phyloP scores from a whole-genome alignment of 2,797 vertebrate genomes.

The Euthynnus affinis region DNA sequence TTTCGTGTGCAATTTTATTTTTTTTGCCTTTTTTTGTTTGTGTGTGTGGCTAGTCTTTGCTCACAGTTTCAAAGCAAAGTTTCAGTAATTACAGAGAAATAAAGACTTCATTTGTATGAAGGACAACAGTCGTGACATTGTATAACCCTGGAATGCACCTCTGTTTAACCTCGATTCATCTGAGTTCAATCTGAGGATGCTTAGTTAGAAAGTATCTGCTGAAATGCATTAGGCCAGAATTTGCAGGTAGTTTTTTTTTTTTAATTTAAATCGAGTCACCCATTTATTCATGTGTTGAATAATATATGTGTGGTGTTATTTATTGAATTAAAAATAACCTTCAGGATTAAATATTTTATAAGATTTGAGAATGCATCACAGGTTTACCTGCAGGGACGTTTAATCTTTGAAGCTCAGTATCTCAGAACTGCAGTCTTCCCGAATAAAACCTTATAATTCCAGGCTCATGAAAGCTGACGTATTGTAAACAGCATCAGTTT shows the following conservation, averaged over 20 bases:
- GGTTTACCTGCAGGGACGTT: not conserved
- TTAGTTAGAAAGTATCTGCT: no score
- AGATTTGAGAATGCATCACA: conserved; percentile 5
- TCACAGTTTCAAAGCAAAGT: not conserved
- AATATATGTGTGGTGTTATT: not conserved
- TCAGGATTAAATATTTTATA: not conserved
- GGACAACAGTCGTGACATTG: not conserved
- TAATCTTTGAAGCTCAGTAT: conserved; percentile 23
- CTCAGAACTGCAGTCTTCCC: not conserved
- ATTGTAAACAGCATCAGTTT: not conserved
- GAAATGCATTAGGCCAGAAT: no score
- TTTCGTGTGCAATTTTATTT: not conserved
- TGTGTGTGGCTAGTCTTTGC: no score
- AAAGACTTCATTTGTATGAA: not conserved
- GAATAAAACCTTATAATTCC: not conserved
- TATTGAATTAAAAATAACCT: conserved; percentile 19
- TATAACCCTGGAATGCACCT: no score
- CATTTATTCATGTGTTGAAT: not conserved
- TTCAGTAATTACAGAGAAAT: not conserved
- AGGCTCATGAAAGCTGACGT: conserved; percentile 2
- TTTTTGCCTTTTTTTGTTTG: not conserved
- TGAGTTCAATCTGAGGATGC: no score
- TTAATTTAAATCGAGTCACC: not conserved
- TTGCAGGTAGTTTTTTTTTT: no score
- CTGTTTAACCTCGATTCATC: no score